phyloP scores from a whole-genome alignment of 2,888 invertebrate genomes.

The Phengaris arion region DNA sequence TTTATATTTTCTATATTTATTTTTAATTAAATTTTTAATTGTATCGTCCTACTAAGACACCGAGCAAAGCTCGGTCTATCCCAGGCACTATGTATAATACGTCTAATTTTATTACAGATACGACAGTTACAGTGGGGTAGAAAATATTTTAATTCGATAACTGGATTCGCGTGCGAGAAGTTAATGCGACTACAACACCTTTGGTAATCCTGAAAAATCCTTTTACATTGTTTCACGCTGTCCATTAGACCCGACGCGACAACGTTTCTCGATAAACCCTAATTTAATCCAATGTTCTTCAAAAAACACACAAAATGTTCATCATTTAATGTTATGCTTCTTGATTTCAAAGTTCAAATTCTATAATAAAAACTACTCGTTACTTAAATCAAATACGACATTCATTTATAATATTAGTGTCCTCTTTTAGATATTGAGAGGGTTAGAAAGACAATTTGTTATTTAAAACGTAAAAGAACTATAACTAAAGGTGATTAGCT shows the following conservation, averaged over 20 bases:
- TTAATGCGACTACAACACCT: constrained; percentile 8
- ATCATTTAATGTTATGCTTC: too few species aligned
- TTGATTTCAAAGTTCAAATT: too few species aligned
- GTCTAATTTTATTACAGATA: background rate
- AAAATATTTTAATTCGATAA: constrained; percentile 6
- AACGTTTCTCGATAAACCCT: background rate
- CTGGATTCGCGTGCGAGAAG: constrained; percentile 17
- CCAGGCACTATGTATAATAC: background rate
- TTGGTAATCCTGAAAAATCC: constrained; percentile 15
- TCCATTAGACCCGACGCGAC: background rate
- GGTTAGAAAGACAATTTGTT: background rate
- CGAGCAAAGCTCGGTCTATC: too few species aligned
- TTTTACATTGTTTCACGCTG: constrained; percentile 1
- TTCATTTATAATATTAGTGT: too few species aligned
- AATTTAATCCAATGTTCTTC: background rate
- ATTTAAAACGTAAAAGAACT: background rate
- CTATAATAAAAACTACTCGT: too few species aligned
- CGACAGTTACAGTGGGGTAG: background rate
- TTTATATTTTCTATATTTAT: too few species aligned
- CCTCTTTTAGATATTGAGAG: too few species aligned
- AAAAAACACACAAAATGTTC: too few species aligned
- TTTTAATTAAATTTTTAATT: too few species aligned
- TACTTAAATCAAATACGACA: too few species aligned
- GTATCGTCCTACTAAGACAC: too few species aligned
- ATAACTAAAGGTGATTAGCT: constrained; percentile 9